These are phyloP conservation scores for Antheraea assamensis DNA, from an alignment of 2,888 invertebrate species.

Conservation along the genomic window DNA sequence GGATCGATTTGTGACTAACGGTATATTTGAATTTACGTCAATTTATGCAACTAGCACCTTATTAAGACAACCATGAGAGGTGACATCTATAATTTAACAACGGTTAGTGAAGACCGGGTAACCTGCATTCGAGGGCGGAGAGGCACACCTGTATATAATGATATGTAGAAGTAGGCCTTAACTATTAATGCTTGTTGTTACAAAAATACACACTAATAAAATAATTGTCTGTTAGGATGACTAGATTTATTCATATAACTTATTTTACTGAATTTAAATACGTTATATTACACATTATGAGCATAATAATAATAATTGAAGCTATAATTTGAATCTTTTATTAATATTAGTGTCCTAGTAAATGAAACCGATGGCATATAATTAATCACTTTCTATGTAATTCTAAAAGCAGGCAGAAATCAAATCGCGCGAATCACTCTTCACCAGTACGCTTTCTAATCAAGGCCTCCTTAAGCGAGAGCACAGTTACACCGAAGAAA, in stretches of 20 bases:
- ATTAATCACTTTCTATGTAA: slow-evolving; percentile 75
- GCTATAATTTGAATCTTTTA: not conserved
- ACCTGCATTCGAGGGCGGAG: slow-evolving; percentile 61
- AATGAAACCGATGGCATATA: slow-evolving; percentile 51
- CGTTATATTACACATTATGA: not conserved
- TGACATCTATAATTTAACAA: slow-evolving; percentile 60
- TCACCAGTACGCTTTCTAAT: slow-evolving; percentile 80
- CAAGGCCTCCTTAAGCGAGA: slow-evolving; percentile 57
- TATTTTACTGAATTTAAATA: not conserved
- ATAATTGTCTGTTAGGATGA: not conserved
- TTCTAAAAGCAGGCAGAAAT: slow-evolving; percentile 66
- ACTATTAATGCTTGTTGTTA: not conserved
- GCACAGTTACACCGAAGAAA: slow-evolving; percentile 59
- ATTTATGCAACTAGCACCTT: slow-evolving; percentile 73
- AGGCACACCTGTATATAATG: slow-evolving; percentile 62
- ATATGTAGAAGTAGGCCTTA: slow-evolving; percentile 37
- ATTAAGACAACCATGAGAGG: slow-evolving; percentile 61
- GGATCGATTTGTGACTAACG: slow-evolving; percentile 52
- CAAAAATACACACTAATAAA: not conserved
- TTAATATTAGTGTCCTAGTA: not conserved
- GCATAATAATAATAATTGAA: not conserved
- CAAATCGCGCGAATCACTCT: slow-evolving; percentile 77
- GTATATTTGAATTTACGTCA: slow-evolving; percentile 61
- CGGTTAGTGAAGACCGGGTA: slow-evolving; percentile 77
- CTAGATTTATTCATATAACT: not conserved